These are phyloP conservation scores for Hydropsyche betteni DNA, from an alignment of 2,888 invertebrate genomes.

Conservation along the genomic window DNA sequence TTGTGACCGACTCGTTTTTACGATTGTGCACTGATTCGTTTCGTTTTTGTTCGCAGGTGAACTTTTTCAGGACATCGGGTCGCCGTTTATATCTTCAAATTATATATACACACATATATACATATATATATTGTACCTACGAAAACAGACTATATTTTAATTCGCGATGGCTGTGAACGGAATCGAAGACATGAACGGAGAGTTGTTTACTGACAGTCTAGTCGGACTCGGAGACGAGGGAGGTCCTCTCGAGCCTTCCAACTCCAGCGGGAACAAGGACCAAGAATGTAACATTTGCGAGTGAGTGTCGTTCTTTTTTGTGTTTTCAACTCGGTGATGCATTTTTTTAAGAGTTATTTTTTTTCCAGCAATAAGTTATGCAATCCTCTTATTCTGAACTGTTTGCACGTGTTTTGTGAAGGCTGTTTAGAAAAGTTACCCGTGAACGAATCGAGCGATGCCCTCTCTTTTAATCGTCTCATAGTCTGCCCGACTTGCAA, in stretches of 20 bases:
- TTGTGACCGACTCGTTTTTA: no score
- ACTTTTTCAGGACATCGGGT: neutral
- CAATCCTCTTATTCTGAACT: conserved; percentile 88
- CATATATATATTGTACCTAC: conserved; percentile 4
- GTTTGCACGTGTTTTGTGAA: conserved; percentile 96
- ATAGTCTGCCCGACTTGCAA: conserved; percentile 84
- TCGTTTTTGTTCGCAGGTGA: neutral
- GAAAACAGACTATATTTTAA: conserved; percentile 38
- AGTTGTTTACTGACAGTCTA: conserved; percentile 64
- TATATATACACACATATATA: neutral
- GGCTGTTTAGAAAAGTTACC: conserved; percentile 86
- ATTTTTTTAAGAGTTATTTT: conserved; percentile 4
- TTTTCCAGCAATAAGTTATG: conserved; percentile 74
- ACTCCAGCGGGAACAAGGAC: conserved; percentile 64
- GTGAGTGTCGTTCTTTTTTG: conserved; percentile 60
- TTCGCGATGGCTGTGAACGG: conserved; percentile 52
- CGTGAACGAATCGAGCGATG: conserved; percentile 75
- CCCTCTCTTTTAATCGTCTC: conserved; percentile 70
- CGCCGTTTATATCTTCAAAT: conserved; percentile 3
- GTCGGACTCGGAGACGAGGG: conserved; percentile 63
- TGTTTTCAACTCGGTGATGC: conserved; percentile 15
- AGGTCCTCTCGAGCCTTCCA: conserved; percentile 63
- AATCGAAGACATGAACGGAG: conserved; percentile 70
- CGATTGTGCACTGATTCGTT: no score
- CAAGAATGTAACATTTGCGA: conserved; percentile 74